Conservation (phyloP, 2,888 invertebrate genomes). For the Clanis bilineata region DNA sequence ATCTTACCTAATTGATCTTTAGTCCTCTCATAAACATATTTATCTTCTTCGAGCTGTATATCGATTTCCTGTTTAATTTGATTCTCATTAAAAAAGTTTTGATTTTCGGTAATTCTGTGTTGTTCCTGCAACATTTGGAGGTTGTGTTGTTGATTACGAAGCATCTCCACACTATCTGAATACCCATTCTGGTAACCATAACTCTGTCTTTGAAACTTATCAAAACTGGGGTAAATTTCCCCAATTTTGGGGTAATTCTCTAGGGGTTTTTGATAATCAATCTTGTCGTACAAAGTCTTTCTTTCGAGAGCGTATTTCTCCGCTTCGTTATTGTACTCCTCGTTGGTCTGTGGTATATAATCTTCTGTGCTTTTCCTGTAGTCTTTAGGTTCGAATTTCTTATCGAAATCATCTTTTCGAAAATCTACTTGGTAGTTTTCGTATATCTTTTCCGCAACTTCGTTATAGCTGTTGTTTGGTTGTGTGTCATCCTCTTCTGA, state of each 20-base stretch:
- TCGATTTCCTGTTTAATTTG: slow-evolving; percentile 73
- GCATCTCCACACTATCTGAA: slow-evolving; percentile 54
- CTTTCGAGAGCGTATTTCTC: slow-evolving; percentile 69
- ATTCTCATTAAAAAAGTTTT: slow-evolving; percentile 67
- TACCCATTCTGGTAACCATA: slow-evolving; percentile 36
- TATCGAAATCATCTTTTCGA: slow-evolving; percentile 30
- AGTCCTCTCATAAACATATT: slow-evolving; percentile 57
- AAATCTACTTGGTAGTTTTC: slow-evolving; percentile 23
- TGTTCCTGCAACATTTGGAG: slow-evolving; percentile 65
- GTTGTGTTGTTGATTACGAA: slow-evolving; percentile 69
- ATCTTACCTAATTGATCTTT: slow-evolving; percentile 62
- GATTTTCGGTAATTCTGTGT: slow-evolving; percentile 59
- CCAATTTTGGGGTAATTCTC: slow-evolving; percentile 46
- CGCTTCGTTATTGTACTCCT: slow-evolving; percentile 72
- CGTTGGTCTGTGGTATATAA: slow-evolving; percentile 68
- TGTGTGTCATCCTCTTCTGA: slow-evolving; percentile 62
- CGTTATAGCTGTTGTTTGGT: slow-evolving; percentile 58
- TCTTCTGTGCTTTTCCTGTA: slow-evolving; percentile 62
- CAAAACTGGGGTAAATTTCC: slow-evolving; percentile 30
- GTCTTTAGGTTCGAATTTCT: slow-evolving; percentile 58
- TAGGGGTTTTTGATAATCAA: slow-evolving; percentile 42
- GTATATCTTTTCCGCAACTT: slow-evolving; percentile 39
- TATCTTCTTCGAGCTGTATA: slow-evolving; percentile 61
- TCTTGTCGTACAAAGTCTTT: slow-evolving; percentile 59
- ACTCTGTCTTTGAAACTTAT: slow-evolving; percentile 40